A percentile compares a stretch with the other conserved stretches of the same genome.
Conservation (phyloP, 2,888 invertebrate genomes). For the Drosophila buzzatii region DNA sequence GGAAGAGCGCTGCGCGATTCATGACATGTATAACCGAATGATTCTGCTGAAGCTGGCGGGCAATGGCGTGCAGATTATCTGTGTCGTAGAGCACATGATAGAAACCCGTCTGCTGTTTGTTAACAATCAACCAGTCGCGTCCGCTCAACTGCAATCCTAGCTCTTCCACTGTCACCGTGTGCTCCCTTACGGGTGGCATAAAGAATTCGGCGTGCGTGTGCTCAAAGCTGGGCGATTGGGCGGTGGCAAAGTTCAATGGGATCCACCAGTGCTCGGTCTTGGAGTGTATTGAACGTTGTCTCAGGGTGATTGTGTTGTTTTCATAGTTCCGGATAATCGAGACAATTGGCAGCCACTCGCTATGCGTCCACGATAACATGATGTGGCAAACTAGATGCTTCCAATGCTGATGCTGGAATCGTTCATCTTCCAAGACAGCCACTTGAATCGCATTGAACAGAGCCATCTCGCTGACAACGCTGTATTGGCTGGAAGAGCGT, state of each 20-base stretch:
- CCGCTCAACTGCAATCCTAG: conserved; percentile 66
- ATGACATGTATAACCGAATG: conserved; percentile 89
- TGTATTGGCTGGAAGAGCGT: conserved; percentile 80
- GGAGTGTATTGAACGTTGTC: conserved; percentile 85
- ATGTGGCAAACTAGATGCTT: conserved; percentile 85
- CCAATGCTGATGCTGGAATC: conserved; percentile 60
- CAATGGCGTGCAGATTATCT: conserved; percentile 88
- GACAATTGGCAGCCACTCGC: conserved; percentile 88
- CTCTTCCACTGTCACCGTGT: conserved; percentile 68
- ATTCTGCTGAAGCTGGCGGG: conserved; percentile 87
- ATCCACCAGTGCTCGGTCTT: conserved; percentile 81
- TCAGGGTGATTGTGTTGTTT: conserved; percentile 86
- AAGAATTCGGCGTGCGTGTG: conserved; percentile 80
- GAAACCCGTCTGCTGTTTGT: conserved; percentile 84
- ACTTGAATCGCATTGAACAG: conserved; percentile 79
- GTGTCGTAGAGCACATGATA: conserved; percentile 90
- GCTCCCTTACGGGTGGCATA: conserved; percentile 76
- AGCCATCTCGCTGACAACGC: conserved; percentile 80
- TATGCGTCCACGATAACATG: conserved; percentile 88
- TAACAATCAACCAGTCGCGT: conserved; percentile 83
- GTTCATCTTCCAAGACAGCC: conserved; percentile 66
- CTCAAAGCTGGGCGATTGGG: conserved; percentile 68
- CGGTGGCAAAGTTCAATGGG: conserved; percentile 82
- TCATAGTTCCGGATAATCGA: conserved; percentile 86
- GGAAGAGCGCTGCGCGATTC: conserved; percentile 94